Evolutionary conservation across 2,113 vertebrate species (phyloP).

Genomic region (Anolis carolinensis): DNA sequence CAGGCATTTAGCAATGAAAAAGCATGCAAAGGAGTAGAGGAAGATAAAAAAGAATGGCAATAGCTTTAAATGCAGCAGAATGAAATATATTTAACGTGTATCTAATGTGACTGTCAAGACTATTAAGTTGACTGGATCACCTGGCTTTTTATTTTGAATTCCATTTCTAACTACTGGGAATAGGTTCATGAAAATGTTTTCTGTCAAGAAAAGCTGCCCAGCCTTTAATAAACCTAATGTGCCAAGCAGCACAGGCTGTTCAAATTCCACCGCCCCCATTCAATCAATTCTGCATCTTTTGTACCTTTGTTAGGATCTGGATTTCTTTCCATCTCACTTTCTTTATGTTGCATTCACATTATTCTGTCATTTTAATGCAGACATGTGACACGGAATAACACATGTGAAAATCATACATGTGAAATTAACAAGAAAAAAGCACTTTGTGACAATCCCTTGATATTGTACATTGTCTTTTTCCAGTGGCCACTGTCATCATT

Average conservation of each 20-base stretch:
- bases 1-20: not conserved
- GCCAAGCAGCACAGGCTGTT: constrained; percentile 9
- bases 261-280: constrained; percentile 34
- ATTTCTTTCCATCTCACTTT: constrained; percentile 57
- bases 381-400: constrained; percentile 60
- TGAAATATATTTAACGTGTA: constrained; percentile 42
- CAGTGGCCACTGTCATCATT: constrained; percentile 13
- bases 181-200: constrained; percentile 51
- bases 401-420: constrained; percentile 51
- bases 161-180: constrained; percentile 34
- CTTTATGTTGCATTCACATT: constrained; percentile 57
- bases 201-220: not conserved
- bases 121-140: constrained; percentile 15
- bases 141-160: constrained; percentile 38
- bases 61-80: constrained; percentile 17
- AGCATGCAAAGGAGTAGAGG: not conserved
- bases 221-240: constrained; percentile 34
- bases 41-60: not conserved
- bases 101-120: constrained; percentile 49
- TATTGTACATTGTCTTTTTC: constrained; percentile 40
- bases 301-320: constrained; percentile 39
- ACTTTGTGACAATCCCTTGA: constrained; percentile 53
- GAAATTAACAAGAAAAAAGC: constrained; percentile 42
- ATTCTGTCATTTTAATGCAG: constrained; percentile 64
- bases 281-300: constrained; percentile 59